Conservation (phyloP, 2,888 invertebrate species). For the Girardia tigrina region DNA sequence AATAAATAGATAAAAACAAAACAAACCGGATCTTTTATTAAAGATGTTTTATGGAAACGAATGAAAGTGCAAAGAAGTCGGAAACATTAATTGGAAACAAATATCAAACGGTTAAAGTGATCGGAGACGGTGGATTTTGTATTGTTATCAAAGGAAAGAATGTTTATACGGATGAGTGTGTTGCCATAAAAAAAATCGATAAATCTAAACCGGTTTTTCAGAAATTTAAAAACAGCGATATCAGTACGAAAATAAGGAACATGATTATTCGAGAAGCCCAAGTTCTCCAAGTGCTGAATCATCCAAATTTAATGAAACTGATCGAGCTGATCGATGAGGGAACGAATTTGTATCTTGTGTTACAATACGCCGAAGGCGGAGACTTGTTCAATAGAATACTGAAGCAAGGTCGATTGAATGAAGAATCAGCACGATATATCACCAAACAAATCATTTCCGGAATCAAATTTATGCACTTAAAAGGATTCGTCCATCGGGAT, state of each 20-base stretch:
- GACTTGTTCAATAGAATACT: constrained; percentile 32
- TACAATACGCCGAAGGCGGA: constrained; percentile 31
- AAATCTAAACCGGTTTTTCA: neutral
- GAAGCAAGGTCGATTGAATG: neutral
- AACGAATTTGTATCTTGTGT: constrained; percentile 21
- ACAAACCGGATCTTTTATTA: too few species aligned
- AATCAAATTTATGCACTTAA: constrained; percentile 29
- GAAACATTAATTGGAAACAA: neutral
- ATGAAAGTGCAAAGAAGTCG: neutral
- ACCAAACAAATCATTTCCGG: constrained; percentile 25
- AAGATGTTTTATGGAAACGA: neutral
- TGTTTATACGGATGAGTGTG: constrained; percentile 1
- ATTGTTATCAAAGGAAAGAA: constrained; percentile 29
- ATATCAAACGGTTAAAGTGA: neutral
- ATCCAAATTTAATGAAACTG: constrained; percentile 35
- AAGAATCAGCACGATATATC: constrained; percentile 3
- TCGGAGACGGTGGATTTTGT: constrained; percentile 34
- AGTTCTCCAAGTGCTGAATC: constrained; percentile 10
- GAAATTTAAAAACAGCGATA: constrained; percentile 11
- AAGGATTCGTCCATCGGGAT: constrained; percentile 33
- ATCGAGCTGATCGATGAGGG: constrained; percentile 31
- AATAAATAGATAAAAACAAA: too few species aligned
- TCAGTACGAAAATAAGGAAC: neutral
- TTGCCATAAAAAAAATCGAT: constrained; percentile 32
- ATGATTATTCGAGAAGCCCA: constrained; percentile 17